Evolutionary conservation across 2,888 invertebrate genomes (phyloP), one percentile per base, ranked within the genome.

Genomic region (Electrophaes corylata): DNA sequence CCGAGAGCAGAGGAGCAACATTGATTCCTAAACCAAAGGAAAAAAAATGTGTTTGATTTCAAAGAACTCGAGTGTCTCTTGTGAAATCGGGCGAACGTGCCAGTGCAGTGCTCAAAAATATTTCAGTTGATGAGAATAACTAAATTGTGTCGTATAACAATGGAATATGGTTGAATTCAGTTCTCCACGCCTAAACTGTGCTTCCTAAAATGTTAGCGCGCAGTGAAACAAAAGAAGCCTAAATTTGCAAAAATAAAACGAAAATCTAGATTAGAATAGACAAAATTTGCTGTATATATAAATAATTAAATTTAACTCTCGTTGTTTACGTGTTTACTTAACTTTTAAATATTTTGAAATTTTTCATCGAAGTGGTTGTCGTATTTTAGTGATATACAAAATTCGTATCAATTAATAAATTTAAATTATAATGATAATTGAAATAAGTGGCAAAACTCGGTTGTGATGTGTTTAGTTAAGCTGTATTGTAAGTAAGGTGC

Each of bases 341-440:
- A 71, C 66, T 66, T 67, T 63, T 68, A 70, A 54, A 72, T 75
- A 83, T 86, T 88, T 84, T 78, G 80, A 83, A 86, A 78, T 74
- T 83, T 88, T 86, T 83, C 89, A 90, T 89, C 90, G 91, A 91
- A 91, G 84, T 88, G 91, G 91, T 91, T 91, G 91, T 91, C 91
- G 91, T 91, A 89, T 91, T 90, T 91, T 91, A 90, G 91, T 91
- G 90, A 91, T 89, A 88, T 73, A 79, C 65, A 75, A 71, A n/a
- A 70, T 66, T 69, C 63, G 66, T 72, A 77, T 76, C 73, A 74
- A 75, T 74, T 75, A 73, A 62, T 57, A 43, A 65, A 37, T 37
- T 16, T 4, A 65, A 57, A 65, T 64, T 67, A 66, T 65, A 66
- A 60, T 67, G 68, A 68, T 71, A 72, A 73, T 75, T 72, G 71